Percentiles rank a stretch among this genome's conserved stretches.
Conservation (phyloP, 2,113 vertebrate genomes). For the Scalopus aquaticus region DNA sequence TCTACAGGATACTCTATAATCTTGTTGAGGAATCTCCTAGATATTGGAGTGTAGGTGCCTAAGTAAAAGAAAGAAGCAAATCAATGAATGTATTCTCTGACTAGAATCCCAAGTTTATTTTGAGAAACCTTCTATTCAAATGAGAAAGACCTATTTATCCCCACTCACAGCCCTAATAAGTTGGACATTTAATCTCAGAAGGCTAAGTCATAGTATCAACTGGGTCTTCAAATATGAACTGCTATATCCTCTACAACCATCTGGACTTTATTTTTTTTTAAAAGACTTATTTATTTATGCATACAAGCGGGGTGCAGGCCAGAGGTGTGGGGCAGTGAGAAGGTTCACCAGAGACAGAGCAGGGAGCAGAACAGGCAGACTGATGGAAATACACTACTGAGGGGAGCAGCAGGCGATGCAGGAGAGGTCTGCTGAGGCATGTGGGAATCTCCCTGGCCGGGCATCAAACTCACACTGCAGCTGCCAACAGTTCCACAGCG, state of each 20-base stretch:
- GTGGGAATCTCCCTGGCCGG: too few relatives aligned
- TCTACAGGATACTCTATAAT: background rate
- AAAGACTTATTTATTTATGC: too few relatives aligned
- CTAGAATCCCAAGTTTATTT: background rate
- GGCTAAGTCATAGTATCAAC: conserved; percentile 51
- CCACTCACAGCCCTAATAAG: background rate
- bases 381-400: too few relatives aligned
- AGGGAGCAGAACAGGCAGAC: too few relatives aligned
- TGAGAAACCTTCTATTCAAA: conserved; percentile 48
- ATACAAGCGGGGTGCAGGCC: too few relatives aligned
- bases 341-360: too few relatives aligned
- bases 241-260: conserved; percentile 36
- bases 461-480: too few relatives aligned
- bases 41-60: background rate
- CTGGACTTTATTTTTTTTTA: too few relatives aligned
- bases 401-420: too few relatives aligned
- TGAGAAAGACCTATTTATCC: background rate
- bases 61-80: conserved; percentile 27
- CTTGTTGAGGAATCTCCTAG: conserved; percentile 1
- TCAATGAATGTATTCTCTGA: conserved; percentile 11
- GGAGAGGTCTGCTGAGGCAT: too few relatives aligned
- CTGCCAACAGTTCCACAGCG: too few relatives aligned
- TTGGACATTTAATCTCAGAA: conserved; percentile 50
- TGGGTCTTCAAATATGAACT: conserved; percentile 55
- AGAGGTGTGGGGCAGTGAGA: too few relatives aligned